Evolutionary conservation across 2,797 vertebrate genomes (phyloP), one percentile per base, ranked within the genome.

Genomic region (Sus cebifrons): DNA sequence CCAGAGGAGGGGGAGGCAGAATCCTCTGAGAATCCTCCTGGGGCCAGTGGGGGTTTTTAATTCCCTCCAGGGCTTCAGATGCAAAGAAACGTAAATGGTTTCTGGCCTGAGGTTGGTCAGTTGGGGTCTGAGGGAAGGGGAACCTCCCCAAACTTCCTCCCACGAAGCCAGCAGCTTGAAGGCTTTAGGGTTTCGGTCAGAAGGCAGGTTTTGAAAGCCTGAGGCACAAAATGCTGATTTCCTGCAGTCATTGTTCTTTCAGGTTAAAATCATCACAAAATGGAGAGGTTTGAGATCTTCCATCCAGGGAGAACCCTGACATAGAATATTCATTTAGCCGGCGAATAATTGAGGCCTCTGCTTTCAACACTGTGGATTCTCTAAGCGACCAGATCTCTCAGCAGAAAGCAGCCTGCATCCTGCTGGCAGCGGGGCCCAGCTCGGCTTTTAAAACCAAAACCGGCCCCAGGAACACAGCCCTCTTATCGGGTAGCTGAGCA

Each of bases 201-300:
- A 65, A 70, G 36, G 23, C 2, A 14, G 14, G 0, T 54, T 23
- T 62, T 5, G 17, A 93, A 96, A 96, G 85, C 27, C 73, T 95
- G 21, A 74, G 81, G 77, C 93, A 89, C 74, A 91, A 14, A 87
- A 44, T 84, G 96, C 89, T 94, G 62, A 91, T 94, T 92, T 96
- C 71, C 65, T 29, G 9, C 82, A 85, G 91, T 54, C 95, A 58
- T 91, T 32, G 91, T 96, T 92, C 91, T 97, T 89, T 94, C 90
- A 87, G 60, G 70, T 79, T 86, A 93, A 97, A 95, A 96, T 93
- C 86, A 77, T 96, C 94, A 79, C 77, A 95, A 85, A 95, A 52
- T 7, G 70, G 79, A 93, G 86, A 3, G 7, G 60, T 78, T 70
- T 96, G 85, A 93, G 97, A 94, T 86, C 29, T 52, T 20, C 78